A percentile compares a stretch with the other conserved stretches of the same genome.
These are phyloP conservation scores for Ateles fusciceps DNA, from an alignment of 2,797 vertebrate species.

Conservation along the genomic window DNA sequence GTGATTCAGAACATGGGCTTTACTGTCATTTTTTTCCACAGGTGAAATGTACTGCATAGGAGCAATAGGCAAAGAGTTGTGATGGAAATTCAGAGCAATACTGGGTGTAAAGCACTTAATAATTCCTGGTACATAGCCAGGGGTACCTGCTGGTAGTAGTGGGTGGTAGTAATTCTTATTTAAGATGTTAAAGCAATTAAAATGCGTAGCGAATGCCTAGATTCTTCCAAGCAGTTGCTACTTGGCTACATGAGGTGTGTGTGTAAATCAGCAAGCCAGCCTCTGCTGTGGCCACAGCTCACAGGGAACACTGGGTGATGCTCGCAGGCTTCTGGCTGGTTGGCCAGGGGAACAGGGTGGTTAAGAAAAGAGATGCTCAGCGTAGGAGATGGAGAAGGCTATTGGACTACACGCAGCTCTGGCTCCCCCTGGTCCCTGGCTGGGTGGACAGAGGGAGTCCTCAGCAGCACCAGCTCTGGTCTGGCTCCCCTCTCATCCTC, in stretches of 20 bases:
- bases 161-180: neutral
- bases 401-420: too few relatives aligned
- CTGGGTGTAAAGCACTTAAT: neutral
- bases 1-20: neutral
- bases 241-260: neutral
- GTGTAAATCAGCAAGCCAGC: neutral
- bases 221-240: neutral
- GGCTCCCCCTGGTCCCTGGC: neutral
- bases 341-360: neutral
- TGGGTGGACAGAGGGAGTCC: neutral
- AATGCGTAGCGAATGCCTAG: neutral
- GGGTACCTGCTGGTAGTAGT: neutral
- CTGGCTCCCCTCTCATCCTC: neutral
- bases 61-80: neutral
- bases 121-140: neutral
- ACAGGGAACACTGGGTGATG: neutral
- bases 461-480: neutral
- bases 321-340: neutral
- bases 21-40: neutral
- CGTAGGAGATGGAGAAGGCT: neutral
- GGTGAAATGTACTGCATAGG: neutral
- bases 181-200: neutral
- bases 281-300: neutral
- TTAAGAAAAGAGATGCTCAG: neutral
- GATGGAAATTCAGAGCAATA: neutral